A percentile compares a stretch with the other conserved stretches of the same genome.
These are phyloP conservation scores for Galeruca laticollis DNA, from an alignment of 2,888 invertebrate genomes.

Conservation along the genomic window DNA sequence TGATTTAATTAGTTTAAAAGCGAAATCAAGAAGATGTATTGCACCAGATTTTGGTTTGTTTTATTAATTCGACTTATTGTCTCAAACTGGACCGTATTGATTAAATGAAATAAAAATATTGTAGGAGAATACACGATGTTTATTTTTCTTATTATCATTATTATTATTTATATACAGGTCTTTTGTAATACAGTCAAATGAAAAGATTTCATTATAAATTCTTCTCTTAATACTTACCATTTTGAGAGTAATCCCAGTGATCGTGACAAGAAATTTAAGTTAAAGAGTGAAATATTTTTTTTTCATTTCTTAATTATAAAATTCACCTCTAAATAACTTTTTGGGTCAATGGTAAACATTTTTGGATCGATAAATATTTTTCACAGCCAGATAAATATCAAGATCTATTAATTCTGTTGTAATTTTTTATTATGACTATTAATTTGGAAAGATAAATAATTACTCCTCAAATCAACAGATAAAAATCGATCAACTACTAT, in stretches of 20 bases:
- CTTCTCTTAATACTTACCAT: background rate
- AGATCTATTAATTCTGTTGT: background rate
- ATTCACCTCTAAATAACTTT: constrained; percentile 11
- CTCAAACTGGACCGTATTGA: no score
- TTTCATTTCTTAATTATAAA: constrained; percentile 3
- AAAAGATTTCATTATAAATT: background rate
- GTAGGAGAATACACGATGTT: no score
- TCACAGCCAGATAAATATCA: constrained; percentile 1
- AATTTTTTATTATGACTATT: background rate
- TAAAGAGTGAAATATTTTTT: background rate
- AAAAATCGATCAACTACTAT: no score
- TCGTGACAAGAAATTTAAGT: background rate
- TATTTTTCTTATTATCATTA: no score
- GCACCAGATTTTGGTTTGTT: no score
- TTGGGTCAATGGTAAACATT: constrained; percentile 15
- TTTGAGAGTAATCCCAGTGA: background rate
- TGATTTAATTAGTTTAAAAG: no score
- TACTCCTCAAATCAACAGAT: background rate
- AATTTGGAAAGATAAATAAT: background rate
- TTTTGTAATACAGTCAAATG: background rate
- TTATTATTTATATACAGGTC: background rate
- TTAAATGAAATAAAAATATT: no score
- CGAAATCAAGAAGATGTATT: no score
- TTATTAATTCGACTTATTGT: no score
- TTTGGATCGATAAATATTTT: constrained; percentile 2